These are phyloP conservation scores for Nephrotoma flavescens DNA, from an alignment of 2,888 invertebrate species.

Conservation along the genomic window DNA sequence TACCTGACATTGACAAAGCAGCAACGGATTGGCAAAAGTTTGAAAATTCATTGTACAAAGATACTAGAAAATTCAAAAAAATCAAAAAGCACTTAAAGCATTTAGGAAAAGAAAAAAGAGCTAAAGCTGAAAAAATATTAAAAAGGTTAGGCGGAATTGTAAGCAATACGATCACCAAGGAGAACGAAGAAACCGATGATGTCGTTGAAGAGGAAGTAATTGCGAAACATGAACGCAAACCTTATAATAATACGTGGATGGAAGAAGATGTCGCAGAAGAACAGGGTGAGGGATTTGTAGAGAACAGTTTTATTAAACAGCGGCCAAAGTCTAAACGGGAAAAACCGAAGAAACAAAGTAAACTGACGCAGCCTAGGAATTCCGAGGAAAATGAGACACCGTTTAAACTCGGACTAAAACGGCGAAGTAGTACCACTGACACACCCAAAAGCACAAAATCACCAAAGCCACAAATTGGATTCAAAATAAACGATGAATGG, in stretches of 20 bases:
- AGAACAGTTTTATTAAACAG: background rate
- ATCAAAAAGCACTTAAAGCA: constrained; percentile 6
- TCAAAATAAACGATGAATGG: constrained; percentile 24
- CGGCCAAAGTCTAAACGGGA: background rate
- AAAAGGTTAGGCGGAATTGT: constrained; percentile 16
- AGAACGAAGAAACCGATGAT: constrained; percentile 11
- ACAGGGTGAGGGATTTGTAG: constrained; percentile 12
- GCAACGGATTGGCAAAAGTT: constrained; percentile 33
- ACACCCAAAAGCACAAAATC: constrained; percentile 2
- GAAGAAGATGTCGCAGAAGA: constrained; percentile 20
- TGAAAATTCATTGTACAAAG: constrained; percentile 34
- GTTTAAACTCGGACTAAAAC: background rate
- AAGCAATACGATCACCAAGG: constrained; percentile 7
- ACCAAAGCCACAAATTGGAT: background rate
- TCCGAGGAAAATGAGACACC: constrained; percentile 16
- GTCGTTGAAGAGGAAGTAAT: constrained; percentile 11
- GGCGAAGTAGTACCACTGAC: constrained; percentile 5
- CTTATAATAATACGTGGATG: constrained; percentile 22
- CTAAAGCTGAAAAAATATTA: constrained; percentile 10
- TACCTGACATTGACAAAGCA: constrained; percentile 23
- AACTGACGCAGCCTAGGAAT: constrained; percentile 17
- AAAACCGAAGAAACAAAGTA: background rate
- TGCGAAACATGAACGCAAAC: constrained; percentile 7
- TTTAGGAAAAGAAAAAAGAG: constrained; percentile 11
- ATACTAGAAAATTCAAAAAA: constrained; percentile 14